Base-by-base conservation (phyloP, 2,888 invertebrate genomes). In the Lysandra coridon region DNA sequence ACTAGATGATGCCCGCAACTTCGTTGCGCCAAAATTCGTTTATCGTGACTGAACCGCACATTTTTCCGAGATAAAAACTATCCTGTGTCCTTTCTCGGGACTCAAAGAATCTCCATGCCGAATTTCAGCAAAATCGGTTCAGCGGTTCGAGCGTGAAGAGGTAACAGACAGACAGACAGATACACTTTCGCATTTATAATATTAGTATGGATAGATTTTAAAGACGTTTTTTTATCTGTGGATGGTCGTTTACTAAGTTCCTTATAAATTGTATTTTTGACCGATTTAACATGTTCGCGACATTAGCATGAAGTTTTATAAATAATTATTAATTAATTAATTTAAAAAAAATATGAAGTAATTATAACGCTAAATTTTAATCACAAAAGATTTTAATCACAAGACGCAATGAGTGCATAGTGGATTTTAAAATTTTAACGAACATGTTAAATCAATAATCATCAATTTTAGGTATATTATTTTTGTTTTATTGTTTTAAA, bases 171-270 rank as follows among this genome's bases (percentile, higher is more conserved):
- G 23, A 23, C 23, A 23, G 23, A 23, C 23, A 23, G 23, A 23
- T 0, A 23, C 23, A 23, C 23, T 23, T 23, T 23, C 23, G 23
- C 23, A 23, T 23, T 23, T 23, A 23, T 23, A 23, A 23, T 23
- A 23, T 23, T 23, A 23, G 33, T 30, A 33, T 33, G 33, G 1
- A 33, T 64, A 23, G 23, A 14, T 69, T 69, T 12, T 33, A 10
- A 7, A 7, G n/a, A 62, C 23, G 3, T 1, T 10, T 69, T 30
- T 69, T 14, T 69, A 33, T 69, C 69, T 69, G 69, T 69, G 69
- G 69, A 69, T 37, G 33, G 69, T 69, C 69, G 30, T 14, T 33
- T 33, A 69, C 69, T 69, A 37, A 69, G 69, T 69, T 69, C 69
- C 69, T 69, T 17, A 1, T 69, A 69, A 69, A 69, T 37, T 33